Evolutionary conservation across 92 coral and sea anemone species (phyloP), one percentile per base, ranked within the genome.

Genomic region (Isaurus tuberculatus): DNA sequence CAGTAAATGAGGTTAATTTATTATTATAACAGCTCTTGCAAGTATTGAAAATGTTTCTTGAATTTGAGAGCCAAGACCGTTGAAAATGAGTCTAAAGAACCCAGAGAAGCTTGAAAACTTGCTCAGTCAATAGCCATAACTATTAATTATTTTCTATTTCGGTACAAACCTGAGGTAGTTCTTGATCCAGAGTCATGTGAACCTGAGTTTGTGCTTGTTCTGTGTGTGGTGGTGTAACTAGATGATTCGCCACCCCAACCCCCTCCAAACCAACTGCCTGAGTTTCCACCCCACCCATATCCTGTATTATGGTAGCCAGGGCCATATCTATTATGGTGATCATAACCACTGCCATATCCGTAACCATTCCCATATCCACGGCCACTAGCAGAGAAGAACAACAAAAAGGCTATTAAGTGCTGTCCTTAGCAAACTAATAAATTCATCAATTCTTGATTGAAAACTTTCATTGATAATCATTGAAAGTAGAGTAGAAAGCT

Each of bases 231-330:
- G 32, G 81, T 78, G 44, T 86, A 80, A 60, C 74, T 32, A 28
- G 79, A 73, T 22, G 90, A 80, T 0, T 82, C 60, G 27, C 86
- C 63, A 70, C 81, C 81, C 68, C 81, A 55, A 10, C 81, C 81
- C 66, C 81, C 81, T 57, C 81, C 90, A 80, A 86, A 84, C 83
- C 72, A 73, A 34, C 81, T 84, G 65, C 89, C 89, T 1, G 65
- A 65, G 69, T 79, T 74, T 22, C 87, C 83, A 33, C 83, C 85
- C 70, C 84, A 84, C 29, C 86, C 71, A 67, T 87, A 68, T 28
- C 90, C 85, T 40, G 78, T 73, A 42, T 86, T 32, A 64, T 70
- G 75, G 30, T 42, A 67, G 28, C 72, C 42, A 25, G 43, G 63
- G 9, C 83, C 87, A 78, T 79, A 81, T 8, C 86, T 75, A 44